phyloP scores from a whole-genome alignment of 2,113 vertebrate species.

The Ctenomys sociabilis region DNA sequence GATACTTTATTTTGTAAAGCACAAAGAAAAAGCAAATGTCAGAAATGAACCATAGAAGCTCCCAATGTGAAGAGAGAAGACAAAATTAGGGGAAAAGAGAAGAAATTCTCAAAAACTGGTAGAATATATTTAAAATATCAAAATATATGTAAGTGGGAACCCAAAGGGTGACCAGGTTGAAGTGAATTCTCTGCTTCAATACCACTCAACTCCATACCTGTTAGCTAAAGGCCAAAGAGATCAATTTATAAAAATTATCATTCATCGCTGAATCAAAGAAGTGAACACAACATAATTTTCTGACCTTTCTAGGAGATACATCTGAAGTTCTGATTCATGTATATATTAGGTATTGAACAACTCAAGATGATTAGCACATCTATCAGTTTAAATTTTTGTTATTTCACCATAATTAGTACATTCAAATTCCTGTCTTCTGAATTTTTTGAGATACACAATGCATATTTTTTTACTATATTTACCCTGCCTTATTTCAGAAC shows the following conservation, averaged over 20 bases:
- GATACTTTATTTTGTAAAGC: neutral
- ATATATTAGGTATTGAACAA: neutral
- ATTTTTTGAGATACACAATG: too few relatives aligned
- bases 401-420: neutral
- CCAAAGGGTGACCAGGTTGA: neutral
- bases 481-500: neutral
- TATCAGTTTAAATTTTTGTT: neutral
- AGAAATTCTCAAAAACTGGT: neutral
- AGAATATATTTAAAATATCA: neutral
- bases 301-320: neutral
- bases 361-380: neutral
- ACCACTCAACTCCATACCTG: neutral
- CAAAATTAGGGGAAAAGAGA: neutral
- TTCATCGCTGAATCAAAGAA: neutral
- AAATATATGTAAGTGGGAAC: neutral
- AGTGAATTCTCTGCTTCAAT: neutral
- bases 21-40: conserved; percentile 26
- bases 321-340: neutral
- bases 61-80: neutral
- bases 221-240: neutral
- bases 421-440: neutral
- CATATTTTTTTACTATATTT: neutral
- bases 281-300: neutral
- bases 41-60: neutral
- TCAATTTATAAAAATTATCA: neutral